phyloP scores from a whole-genome alignment of 2,113 vertebrate species.

The Noturus placidus region DNA sequence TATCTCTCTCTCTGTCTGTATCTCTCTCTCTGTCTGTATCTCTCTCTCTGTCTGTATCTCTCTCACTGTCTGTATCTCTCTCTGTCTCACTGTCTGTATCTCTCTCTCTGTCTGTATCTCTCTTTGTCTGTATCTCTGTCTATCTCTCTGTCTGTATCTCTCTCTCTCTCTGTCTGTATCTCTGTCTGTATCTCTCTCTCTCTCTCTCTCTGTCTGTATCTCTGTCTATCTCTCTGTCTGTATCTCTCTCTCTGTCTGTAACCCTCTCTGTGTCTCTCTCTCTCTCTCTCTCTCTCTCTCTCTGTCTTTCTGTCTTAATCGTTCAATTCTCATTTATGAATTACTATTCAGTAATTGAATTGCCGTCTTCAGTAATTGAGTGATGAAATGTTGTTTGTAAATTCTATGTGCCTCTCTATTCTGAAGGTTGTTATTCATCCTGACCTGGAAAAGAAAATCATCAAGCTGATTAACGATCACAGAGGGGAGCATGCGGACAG shows the following conservation, averaged over 20 bases:
- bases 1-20: neutral
- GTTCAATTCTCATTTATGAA: neutral
- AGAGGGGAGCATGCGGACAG: conserved; percentile 82
- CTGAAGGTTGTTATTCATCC: conserved; percentile 86
- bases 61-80: too few species aligned
- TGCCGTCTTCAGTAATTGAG: neutral
- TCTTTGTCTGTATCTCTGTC: too few species aligned
- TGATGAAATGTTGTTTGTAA: neutral
- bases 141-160: too few species aligned
- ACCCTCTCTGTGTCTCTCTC: neutral
- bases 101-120: too few species aligned
- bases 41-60: neutral
- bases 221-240: neutral
- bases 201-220: neutral
- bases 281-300: neutral
- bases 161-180: too few species aligned
- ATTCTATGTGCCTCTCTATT: neutral
- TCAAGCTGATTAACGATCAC: conserved; percentile 90
- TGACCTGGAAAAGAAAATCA: conserved; percentile 89
- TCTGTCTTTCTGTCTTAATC: neutral
- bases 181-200: too few species aligned
- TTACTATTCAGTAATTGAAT: neutral
- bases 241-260: neutral
- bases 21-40: neutral
- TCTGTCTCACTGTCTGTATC: too few species aligned